Evolutionary conservation across 2,888 invertebrate species (phyloP).

Genomic region (Biston betularia): DNA sequence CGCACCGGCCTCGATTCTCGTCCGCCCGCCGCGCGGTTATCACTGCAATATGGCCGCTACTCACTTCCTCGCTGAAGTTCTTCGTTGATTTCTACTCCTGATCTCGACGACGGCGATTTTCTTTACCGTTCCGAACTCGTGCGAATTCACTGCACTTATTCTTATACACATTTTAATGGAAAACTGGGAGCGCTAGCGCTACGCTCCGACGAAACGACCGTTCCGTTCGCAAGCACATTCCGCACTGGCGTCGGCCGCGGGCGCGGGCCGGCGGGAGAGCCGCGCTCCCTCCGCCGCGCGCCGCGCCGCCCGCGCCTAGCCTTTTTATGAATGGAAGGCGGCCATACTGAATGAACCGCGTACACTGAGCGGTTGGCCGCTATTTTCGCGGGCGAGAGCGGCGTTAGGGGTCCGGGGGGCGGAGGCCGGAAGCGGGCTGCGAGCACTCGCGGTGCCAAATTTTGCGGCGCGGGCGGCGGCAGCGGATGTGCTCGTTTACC

Average conservation of each 20-base stretch:
- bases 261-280: conserved; percentile 82
- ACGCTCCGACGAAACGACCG: conserved; percentile 87
- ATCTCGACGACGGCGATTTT: conserved; percentile 85
- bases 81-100: conserved; percentile 86
- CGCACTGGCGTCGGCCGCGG: conserved; percentile 85
- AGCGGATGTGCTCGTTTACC: conserved; percentile 85
- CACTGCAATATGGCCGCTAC: conserved; percentile 87
- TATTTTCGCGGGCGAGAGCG: conserved; percentile 83
- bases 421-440: conserved; percentile 84
- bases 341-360: conserved; percentile 90
- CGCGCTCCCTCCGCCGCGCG: conserved; percentile 82
- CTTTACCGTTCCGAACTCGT: conserved; percentile 85
- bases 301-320: conserved; percentile 81
- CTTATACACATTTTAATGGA: conserved; percentile 87
- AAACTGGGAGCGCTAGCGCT: conserved; percentile 86
- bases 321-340: conserved; percentile 91
- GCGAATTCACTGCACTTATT: conserved; percentile 86
- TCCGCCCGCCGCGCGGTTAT: conserved; percentile 87
- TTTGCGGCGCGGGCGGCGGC: conserved; percentile 85
- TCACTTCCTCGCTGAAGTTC: conserved; percentile 87
- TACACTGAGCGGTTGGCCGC: conserved; percentile 86
- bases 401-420: conserved; percentile 77
- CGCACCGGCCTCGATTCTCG: conserved; percentile 87
- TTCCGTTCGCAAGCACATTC: conserved; percentile 85
- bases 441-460: conserved; percentile 85